A percentile compares a stretch with the other conserved stretches of the same genome.
phyloP scores from a whole-genome alignment of 2,888 invertebrate genomes.

The Nomada hirtipes region DNA sequence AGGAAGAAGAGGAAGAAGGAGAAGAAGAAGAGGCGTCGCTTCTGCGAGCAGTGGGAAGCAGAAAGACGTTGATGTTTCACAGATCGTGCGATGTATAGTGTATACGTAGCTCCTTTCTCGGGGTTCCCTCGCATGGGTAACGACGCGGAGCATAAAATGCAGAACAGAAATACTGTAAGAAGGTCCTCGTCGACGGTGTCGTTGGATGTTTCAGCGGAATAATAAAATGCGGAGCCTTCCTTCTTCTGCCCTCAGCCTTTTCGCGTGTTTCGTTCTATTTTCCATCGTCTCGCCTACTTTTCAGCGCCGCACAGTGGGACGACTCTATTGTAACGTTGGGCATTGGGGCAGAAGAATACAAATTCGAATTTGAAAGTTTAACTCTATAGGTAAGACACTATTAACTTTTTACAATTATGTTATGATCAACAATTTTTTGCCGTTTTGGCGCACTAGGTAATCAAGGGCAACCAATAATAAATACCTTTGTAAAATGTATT shows the following conservation, averaged over 20 bases:
- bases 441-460: too few relatives aligned
- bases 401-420: too few relatives aligned
- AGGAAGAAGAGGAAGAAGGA: slow-evolving; percentile 17
- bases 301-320: neutral
- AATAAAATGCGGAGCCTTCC: slow-evolving; percentile 59
- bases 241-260: neutral
- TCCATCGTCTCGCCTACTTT: slow-evolving; percentile 32
- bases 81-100: slow-evolving; percentile 47
- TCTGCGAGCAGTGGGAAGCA: slow-evolving; percentile 38
- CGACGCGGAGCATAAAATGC: slow-evolving; percentile 69
- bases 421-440: too few relatives aligned
- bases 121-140: slow-evolving; percentile 62
- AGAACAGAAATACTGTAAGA: slow-evolving; percentile 58
- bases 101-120: slow-evolving; percentile 34
- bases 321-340: too few relatives aligned
- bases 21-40: slow-evolving; percentile 33
- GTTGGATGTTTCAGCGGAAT: slow-evolving; percentile 66
- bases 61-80: slow-evolving; percentile 64
- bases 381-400: too few relatives aligned
- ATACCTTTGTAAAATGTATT: too few relatives aligned
- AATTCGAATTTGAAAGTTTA: too few relatives aligned
- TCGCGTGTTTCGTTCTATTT: neutral
- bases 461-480: too few relatives aligned
- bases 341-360: too few relatives aligned
- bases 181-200: slow-evolving; percentile 40